A percentile compares a stretch with the other conserved stretches of the same genome.
Evolutionary conservation across 2,113 vertebrate genomes (phyloP).

Genomic region (Cricetomys ansorgei): DNA sequence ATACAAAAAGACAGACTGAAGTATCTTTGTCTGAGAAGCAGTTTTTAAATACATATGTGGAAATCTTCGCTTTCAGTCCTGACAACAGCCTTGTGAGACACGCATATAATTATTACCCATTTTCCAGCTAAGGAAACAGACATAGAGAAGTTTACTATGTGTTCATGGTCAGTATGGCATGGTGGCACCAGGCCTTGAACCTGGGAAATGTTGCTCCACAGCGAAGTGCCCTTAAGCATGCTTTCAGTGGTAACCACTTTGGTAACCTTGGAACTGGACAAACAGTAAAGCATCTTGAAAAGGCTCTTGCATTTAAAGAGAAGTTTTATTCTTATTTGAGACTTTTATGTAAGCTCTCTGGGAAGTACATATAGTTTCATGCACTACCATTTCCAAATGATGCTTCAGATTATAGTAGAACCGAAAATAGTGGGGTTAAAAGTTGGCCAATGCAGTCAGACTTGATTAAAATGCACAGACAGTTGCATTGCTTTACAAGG

Average conservation of each 20-base stretch:
- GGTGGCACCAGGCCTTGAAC: not conserved
- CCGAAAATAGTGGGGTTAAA: constrained; percentile 22
- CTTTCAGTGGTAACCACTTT: not conserved
- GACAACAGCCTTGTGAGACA: not conserved
- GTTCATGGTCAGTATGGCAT: not conserved
- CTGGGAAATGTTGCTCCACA: not conserved
- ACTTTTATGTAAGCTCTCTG: not conserved
- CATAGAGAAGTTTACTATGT: not conserved
- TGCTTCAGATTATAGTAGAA: not conserved
- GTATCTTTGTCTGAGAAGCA: not conserved
- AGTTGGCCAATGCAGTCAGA: not conserved
- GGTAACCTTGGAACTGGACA: not conserved
- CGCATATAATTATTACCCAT: not conserved
- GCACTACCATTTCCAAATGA: not conserved
- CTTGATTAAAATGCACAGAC: not conserved
- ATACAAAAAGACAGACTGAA: not conserved
- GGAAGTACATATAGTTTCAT: not conserved
- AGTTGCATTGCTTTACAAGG: not conserved
- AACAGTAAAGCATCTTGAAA: constrained; percentile 14
- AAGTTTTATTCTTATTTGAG: not conserved
- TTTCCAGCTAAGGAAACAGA: constrained; percentile 12
- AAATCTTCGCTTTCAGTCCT: not conserved
- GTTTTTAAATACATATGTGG: not conserved
- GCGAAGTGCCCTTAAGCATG: not conserved
- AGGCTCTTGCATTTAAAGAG: constrained; percentile 33